Percentiles rank a stretch among this genome's conserved stretches.
These are phyloP conservation scores for Haemorhous mexicanus DNA, from an alignment of 2,113 vertebrate genomes.

Conservation along the genomic window DNA sequence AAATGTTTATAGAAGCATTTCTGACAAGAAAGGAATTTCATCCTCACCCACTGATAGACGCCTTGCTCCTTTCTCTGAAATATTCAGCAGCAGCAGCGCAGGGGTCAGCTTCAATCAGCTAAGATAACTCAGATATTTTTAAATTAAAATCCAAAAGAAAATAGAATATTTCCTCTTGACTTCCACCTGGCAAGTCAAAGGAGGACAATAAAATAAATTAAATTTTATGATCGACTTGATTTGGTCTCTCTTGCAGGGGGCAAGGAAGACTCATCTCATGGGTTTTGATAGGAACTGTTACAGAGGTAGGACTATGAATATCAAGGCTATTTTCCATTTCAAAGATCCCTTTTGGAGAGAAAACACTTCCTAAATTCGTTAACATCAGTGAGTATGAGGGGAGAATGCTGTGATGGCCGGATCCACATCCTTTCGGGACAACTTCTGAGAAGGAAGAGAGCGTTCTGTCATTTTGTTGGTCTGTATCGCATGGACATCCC, in stretches of 20 bases:
- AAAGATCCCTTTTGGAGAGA: neutral
- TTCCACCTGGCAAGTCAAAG: neutral
- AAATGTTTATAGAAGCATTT: neutral
- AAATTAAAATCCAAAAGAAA: conserved; percentile 2
- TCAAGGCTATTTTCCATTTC: neutral
- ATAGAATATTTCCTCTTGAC: neutral
- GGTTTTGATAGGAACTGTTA: neutral
- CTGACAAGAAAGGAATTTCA: neutral
- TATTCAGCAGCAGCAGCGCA: neutral
- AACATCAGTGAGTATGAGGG: neutral
- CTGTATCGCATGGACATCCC: neutral
- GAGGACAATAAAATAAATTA: neutral
- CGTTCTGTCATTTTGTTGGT: neutral
- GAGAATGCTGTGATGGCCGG: neutral
- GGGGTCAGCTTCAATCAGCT: neutral
- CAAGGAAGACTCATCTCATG: neutral
- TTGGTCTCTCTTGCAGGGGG: neutral
- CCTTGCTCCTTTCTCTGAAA: neutral
- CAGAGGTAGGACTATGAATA: neutral
- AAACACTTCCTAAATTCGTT: neutral
- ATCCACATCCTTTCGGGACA: neutral
- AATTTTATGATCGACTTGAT: neutral
- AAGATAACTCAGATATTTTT: neutral
- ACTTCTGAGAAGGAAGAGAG: neutral
- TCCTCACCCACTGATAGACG: neutral